phyloP scores from a whole-genome alignment of 92 coral and sea anemone species.

The Zoanthus sansibaricus region DNA sequence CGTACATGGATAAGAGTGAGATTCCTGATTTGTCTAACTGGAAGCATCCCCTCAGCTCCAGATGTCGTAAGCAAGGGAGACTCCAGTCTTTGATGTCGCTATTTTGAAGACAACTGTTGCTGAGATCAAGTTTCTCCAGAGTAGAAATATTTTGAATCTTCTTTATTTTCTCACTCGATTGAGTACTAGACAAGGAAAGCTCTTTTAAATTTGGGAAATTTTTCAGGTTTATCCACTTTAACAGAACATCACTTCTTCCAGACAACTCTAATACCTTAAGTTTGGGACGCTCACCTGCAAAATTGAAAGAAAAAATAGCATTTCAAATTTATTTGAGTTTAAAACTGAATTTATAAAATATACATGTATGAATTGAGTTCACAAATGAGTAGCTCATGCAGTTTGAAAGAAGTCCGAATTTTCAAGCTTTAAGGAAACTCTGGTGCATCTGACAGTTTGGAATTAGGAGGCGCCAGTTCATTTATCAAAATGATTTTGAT shows the following conservation, averaged over 20 bases:
- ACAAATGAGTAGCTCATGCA: no score
- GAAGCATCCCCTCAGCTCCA: conserved; percentile 23
- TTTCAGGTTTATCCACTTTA: not conserved
- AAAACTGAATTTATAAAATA: no score
- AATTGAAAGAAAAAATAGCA: not conserved
- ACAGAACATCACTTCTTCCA: not conserved
- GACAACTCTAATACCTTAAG: conserved; percentile 30
- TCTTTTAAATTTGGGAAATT: conserved; percentile 8
- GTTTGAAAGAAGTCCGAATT: no score
- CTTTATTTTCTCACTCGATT: not conserved
- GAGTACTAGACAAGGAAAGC: conserved; percentile 1
- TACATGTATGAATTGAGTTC: no score
- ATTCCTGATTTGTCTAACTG: conserved; percentile 12
- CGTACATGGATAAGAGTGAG: not conserved
- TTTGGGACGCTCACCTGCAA: conserved; percentile 2
- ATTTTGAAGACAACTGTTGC: not conserved
- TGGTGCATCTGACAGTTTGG: no score
- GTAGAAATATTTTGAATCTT: not conserved
- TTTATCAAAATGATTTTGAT: no score
- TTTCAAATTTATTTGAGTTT: not conserved
- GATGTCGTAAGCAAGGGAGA: conserved; percentile 4
- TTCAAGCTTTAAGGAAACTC: no score
- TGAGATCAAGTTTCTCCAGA: conserved; percentile 24
- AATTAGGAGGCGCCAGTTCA: no score
- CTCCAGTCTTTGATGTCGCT: not conserved